Evolutionary conservation across 2,888 invertebrate species (phyloP).

Genomic region (Philaethria dido): DNA sequence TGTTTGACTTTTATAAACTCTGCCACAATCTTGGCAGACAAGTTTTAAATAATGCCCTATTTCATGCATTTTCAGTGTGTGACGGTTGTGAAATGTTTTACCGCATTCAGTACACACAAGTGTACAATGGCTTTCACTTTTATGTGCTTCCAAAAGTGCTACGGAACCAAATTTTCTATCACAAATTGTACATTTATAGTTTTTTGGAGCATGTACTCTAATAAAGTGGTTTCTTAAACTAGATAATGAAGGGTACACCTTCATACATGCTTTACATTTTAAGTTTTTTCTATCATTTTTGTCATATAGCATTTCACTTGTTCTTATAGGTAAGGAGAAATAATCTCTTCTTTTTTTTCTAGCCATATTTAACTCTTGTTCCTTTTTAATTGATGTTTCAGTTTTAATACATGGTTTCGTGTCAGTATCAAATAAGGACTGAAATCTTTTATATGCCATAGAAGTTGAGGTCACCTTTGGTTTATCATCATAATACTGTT

Average conservation of each 20-base stretch:
- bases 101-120: conserved; percentile 66
- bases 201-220: conserved; percentile 62
- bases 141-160: conserved; percentile 54
- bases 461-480: conserved; percentile 41
- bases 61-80: conserved; percentile 64
- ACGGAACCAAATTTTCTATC: conserved; percentile 56
- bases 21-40: conserved; percentile 67
- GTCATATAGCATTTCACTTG: conserved; percentile 57
- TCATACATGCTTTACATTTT: conserved; percentile 62
- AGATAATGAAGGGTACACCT: conserved; percentile 52
- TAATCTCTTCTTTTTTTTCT: conserved; percentile 41
- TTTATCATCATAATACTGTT: conserved; percentile 57
- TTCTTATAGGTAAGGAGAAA: conserved; percentile 48
- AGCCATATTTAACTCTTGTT: neutral
- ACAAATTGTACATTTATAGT: conserved; percentile 58
- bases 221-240: conserved; percentile 62
- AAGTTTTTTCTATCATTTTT: conserved; percentile 49
- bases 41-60: conserved; percentile 56
- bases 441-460: conserved; percentile 53
- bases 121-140: conserved; percentile 56
- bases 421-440: conserved; percentile 31
- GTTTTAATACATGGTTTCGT: conserved; percentile 40
- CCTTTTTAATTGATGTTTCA: conserved; percentile 39
- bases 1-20: conserved; percentile 64
- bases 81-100: conserved; percentile 59